Base-by-base conservation (phyloP, 2,113 vertebrate genomes). In the Triplophysa siluroides region DNA sequence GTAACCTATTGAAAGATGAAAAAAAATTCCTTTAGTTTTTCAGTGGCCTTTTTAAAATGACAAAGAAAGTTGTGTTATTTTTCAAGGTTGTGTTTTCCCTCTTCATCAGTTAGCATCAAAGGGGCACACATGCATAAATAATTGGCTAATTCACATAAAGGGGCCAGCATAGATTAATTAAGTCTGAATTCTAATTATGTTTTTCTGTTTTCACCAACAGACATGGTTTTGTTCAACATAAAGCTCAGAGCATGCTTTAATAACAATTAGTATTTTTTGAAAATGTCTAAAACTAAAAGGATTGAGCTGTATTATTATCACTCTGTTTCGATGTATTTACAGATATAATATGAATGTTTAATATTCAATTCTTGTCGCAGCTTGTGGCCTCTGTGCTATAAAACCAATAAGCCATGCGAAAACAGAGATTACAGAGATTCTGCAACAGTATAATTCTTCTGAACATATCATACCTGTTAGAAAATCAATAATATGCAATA, bases 81-180 rank as follows among this genome's bases (percentile, higher is more conserved):
- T 92, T 92, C 89, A 92, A 92, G 90, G 84, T 90, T 92, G 85
- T 85, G 85, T 82, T 85, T 88, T 89, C 87, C 90, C 89, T 90
- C 89, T 91, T 90, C 92, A 92, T 95, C 96, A 94, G 95, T 90
- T 92, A 89, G 90, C 90, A 92, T 93, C 91, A 93, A 92, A 93
- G 91, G 88, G 91, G 91, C 90, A 92, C 90, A 91, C 92, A 92
- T 90, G 92, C 92, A 92, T 92, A 92, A 89, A 93, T 93, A 93
- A 93, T 93, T 92, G 90, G 90, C 89, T 91, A 91, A 92, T 92
- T 93, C 89, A 92, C 88, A 91, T 91, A 91, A 92, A 92, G 91
- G 89, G 92, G 90, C 88, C 90, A 91, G 88, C 78, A 62, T 92
- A 90, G 91, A 93, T 93, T 92, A 93, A 93, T 92, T 93, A 93